Conservation (phyloP, 1,140 invertebrate species). For the Drosophila kohkoa region DNA sequence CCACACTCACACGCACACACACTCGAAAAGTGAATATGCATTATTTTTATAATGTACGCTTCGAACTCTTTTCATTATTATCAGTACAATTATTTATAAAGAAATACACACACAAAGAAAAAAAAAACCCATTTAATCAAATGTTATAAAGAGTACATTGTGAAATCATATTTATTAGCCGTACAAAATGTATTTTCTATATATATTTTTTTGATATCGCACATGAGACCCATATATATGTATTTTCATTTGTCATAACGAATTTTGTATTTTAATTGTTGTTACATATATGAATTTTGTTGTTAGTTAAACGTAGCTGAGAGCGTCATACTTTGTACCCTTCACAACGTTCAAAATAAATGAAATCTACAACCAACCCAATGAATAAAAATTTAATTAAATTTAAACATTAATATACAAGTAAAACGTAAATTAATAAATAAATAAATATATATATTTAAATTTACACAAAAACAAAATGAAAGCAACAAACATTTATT, state of each 20-base stretch:
- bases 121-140: background rate
- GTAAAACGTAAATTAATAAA: constrained; percentile 31
- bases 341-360: constrained; percentile 66
- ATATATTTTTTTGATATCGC: constrained; percentile 42
- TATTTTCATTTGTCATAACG: constrained; percentile 67
- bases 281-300: constrained; percentile 76
- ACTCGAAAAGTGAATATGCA: constrained; percentile 49
- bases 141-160: constrained; percentile 16
- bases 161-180: constrained; percentile 25
- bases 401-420: constrained; percentile 56
- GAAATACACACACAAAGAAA: background rate
- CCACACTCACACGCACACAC: constrained; percentile 16
- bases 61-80: constrained; percentile 30
- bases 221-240: constrained; percentile 16
- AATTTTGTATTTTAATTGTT: constrained; percentile 65
- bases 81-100: constrained; percentile 53
- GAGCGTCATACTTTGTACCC: constrained; percentile 80
- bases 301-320: constrained; percentile 74
- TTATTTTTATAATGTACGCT: constrained; percentile 15
- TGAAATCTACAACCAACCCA: constrained; percentile 74
- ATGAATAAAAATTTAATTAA: constrained; percentile 72
- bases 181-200: constrained; percentile 57
- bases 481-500: constrained; percentile 45
- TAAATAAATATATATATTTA: constrained; percentile 39
- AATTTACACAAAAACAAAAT: constrained; percentile 38